Base-by-base conservation (phyloP, 2,113 vertebrate species). In the Rhadina sibilatrix region DNA sequence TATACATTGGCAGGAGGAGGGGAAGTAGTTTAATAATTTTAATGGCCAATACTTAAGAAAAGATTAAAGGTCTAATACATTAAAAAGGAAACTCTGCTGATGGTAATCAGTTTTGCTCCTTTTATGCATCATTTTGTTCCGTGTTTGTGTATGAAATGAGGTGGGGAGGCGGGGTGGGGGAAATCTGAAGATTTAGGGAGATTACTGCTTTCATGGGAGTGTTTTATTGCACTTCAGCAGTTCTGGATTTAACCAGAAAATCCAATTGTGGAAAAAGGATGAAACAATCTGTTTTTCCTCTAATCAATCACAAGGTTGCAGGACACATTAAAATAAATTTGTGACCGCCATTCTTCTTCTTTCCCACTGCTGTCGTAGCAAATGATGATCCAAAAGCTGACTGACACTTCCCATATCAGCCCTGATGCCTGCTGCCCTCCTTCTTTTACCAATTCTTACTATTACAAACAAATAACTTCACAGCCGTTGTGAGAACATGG, bases 51-150 rank as follows among this genome's bases (percentile, higher is more conserved):
- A 76, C 70, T 96, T 96, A 96, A 92, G 87, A 96, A 97, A 96
- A 97, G 87, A 96, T 95, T 94, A 96, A 96, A 94, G 84, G 90
- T 93, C 86, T 89, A 91, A 96, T 95, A 91, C 52, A 95, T 96
- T 96, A 96, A 90, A 95, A 96, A 84, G 80, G 72, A 95, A 96
- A 95, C 72, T 96, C 90, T 97, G 95, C 96, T 95, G 96, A 95
- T 93, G 92, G 83, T 94, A 95, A 96, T 96, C 94, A 97, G 90
- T 96, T 96, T 94, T 95, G 60, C 83, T 92, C 86, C 76, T 94
- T 95, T 96, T 96, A 96, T 92, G 74, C 88, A 95, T 84, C 77
- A 78, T 89, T 95, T 94, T 92, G 25, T 84, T 93, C 74, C 0
- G 0, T 87, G 87, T 96, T 96, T 95, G 91, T 91, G 83, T 94